Evolutionary conservation across 2,797 vertebrate species (phyloP).

Genomic region (Clarias fuscus): DNA sequence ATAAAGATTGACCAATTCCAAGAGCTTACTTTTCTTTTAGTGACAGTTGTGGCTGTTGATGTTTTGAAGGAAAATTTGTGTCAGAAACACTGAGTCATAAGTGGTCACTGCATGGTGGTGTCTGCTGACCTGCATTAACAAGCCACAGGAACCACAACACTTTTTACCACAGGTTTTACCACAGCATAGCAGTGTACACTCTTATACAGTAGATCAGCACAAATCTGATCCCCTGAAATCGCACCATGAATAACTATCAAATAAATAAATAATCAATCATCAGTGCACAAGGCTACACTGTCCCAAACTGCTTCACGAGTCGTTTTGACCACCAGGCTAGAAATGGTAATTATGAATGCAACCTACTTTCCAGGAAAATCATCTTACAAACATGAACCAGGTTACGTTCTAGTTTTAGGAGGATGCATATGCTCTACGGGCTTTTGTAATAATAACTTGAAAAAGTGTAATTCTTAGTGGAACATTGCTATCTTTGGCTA

Average conservation of each 20-base stretch:
- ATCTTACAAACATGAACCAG: not conserved
- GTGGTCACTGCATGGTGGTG: not conserved
- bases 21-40: not conserved
- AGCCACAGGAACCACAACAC: constrained; percentile 12
- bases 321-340: constrained; percentile 14
- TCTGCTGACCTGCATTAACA: not conserved
- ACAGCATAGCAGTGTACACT: not conserved
- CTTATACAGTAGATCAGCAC: not conserved
- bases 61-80: not conserved
- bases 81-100: constrained; percentile 19
- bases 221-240: not conserved
- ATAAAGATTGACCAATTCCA: not conserved
- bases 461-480: not conserved
- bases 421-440: not conserved
- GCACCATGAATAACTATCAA: not conserved
- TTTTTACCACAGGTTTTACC: constrained; percentile 14
- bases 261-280: not conserved
- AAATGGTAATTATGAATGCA: constrained; percentile 33
- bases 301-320: not conserved
- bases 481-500: not conserved
- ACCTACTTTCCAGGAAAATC: constrained; percentile 32
- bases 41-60: not conserved
- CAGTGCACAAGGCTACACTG: not conserved
- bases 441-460: not conserved
- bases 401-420: not conserved